Base-by-base conservation (phyloP, 1,140 invertebrate genomes). In the Drosophila teissieri region DNA sequence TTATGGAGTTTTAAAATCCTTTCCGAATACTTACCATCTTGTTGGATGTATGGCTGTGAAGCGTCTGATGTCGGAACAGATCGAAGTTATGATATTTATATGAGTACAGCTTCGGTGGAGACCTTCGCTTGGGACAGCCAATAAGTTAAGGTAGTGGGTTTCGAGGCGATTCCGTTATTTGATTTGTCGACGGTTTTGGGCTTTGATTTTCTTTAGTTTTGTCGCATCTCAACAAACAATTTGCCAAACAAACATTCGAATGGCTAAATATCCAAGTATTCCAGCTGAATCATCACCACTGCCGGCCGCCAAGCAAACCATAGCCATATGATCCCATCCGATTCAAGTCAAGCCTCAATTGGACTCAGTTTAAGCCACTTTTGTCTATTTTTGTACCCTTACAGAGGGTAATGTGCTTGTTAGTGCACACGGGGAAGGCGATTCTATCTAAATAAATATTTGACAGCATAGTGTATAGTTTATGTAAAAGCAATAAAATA, bases 211-310 rank as follows among this genome's bases (percentile, higher is more conserved):
- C 34, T 15, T 51, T 22, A 17, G 19, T 24, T 45, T 62, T 52
- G 27, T 79, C 79, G 67, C 79, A 86, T 88, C 83, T 86, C 86
- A 73, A 63, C 83, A 86, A 76, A 78, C 68, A 68, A 64, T 63
- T 56, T 70, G 22, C 17, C 27, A 31, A 68, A 57, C 64, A 73
- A 77, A 70, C 74, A 78, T 64, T 83, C 51, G 51, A 69, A 51
- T 56, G 22, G 15, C 54, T 17, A 51, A 51, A 51, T 34, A 39
- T 8, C 15, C 31, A 22, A 52, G 36, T 51, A 55, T 75, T 69
- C 44, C 34, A 53, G 74, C 83, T 86, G 83, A 86, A 73, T 86
- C 83, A 86, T 75, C 46, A 53, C 31, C 36, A 83, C 46, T 79
- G 80, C 74, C 70, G 80, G 62, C 74, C 70, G 52, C 56, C 42